Percentiles rank a stretch among this genome's conserved stretches.
These are phyloP conservation scores for Acronicta alni DNA, from an alignment of 2,888 invertebrate species.

Conservation along the genomic window DNA sequence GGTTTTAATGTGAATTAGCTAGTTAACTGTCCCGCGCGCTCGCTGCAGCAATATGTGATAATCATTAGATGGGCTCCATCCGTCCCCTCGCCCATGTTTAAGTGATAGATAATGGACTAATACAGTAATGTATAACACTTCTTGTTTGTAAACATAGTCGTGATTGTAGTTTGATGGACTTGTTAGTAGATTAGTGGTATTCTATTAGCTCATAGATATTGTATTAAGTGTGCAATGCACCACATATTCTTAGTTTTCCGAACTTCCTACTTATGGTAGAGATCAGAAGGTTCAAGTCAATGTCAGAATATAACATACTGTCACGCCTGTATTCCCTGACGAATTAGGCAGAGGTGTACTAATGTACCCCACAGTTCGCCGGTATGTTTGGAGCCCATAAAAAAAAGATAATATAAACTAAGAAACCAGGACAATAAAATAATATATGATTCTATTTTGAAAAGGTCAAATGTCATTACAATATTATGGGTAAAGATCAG, in stretches of 20 bases:
- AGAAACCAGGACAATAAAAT: too few species aligned
- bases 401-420: too few species aligned
- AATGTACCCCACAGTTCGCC: too few species aligned
- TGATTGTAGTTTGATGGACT: slow-evolving; percentile 51
- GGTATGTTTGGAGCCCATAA: too few species aligned
- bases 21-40: slow-evolving; percentile 62
- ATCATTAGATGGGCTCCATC: slow-evolving; percentile 58
- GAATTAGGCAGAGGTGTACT: too few species aligned
- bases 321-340: too few species aligned
- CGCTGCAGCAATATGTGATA: slow-evolving; percentile 57
- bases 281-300: not conserved
- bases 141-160: slow-evolving; percentile 45
- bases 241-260: not conserved
- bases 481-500: not conserved
- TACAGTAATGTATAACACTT: slow-evolving; percentile 47
- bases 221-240: slow-evolving; percentile 20
- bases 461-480: too few species aligned
- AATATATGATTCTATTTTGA: too few species aligned
- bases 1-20: slow-evolving; percentile 78
- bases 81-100: slow-evolving; percentile 52
- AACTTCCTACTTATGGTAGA: not conserved
- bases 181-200: slow-evolving; percentile 45
- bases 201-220: slow-evolving; percentile 25
- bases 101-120: slow-evolving; percentile 60
- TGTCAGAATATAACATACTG: too few species aligned